A percentile compares a stretch with the other conserved stretches of the same genome.
phyloP scores from a whole-genome alignment of 2,797 vertebrate species.

The Phataginus tetradactyla region DNA sequence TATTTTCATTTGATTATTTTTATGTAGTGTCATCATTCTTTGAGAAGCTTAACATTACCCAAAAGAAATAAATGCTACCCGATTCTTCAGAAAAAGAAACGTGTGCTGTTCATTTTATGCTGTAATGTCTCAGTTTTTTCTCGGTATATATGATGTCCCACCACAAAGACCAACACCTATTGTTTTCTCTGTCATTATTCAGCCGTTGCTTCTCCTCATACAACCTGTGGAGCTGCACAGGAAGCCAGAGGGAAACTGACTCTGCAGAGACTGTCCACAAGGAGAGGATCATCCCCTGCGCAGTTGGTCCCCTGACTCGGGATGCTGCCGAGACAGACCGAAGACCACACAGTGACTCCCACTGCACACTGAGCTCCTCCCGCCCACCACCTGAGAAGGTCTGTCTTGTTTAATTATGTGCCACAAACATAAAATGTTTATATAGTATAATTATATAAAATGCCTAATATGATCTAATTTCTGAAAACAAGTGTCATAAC shows the following conservation, averaged over 20 bases:
- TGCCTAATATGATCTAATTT: slow-evolving; percentile 70
- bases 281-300: slow-evolving; percentile 79
- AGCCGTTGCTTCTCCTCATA: slow-evolving; percentile 28
- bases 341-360: slow-evolving; percentile 69
- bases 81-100: not conserved
- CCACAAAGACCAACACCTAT: slow-evolving; percentile 52
- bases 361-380: slow-evolving; percentile 62
- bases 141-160: not conserved
- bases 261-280: slow-evolving; percentile 80
- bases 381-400: slow-evolving; percentile 60
- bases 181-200: slow-evolving; percentile 66
- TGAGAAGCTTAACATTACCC: not conserved
- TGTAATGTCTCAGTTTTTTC: not conserved
- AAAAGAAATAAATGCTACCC: not conserved
- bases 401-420: slow-evolving; percentile 79
- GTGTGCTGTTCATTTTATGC: not conserved
- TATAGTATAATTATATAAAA: slow-evolving; percentile 79
- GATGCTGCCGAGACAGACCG: slow-evolving; percentile 34
- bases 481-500: slow-evolving; percentile 76
- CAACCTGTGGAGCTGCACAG: slow-evolving; percentile 60
- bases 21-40: not conserved
- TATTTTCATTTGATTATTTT: not conserved
- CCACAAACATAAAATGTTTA: slow-evolving; percentile 83
- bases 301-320: slow-evolving; percentile 71
- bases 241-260: slow-evolving; percentile 81